Percentiles rank a stretch among this genome's conserved stretches.
These are phyloP conservation scores for Actinostola sp. DNA, from an alignment of 92 coral and sea anemone genomes.

Conservation along the genomic window DNA sequence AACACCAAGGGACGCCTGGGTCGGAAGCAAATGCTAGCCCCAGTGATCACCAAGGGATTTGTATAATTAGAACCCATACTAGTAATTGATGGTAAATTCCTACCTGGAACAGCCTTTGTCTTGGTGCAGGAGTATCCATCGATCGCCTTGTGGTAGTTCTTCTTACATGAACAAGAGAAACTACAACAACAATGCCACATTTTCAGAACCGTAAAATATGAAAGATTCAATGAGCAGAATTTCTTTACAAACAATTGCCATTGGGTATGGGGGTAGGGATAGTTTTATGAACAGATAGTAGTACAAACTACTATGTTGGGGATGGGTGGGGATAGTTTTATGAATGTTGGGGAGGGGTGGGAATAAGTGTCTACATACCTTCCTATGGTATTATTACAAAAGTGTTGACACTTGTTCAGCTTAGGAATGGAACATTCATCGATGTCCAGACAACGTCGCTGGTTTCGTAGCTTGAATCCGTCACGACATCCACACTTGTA, in stretches of 20 bases:
- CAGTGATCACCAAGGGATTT: no score
- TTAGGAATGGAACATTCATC: slow-evolving; percentile 75
- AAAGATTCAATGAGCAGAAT: no score
- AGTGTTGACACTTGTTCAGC: slow-evolving; percentile 78
- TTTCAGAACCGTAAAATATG: not conserved
- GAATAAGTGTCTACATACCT: slow-evolving; percentile 45
- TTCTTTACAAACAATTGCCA: no score
- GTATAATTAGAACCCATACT: not conserved
- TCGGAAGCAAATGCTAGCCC: no score
- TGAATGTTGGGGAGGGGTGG: not conserved
- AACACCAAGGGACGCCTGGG: slow-evolving; percentile 23
- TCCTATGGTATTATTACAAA: slow-evolving; percentile 77
- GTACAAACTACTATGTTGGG: not conserved
- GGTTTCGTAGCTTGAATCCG: slow-evolving; percentile 70
- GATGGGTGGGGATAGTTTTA: no score
- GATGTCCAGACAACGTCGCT: slow-evolving; percentile 69
- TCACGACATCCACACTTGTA: slow-evolving; percentile 66
- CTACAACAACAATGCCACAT: slow-evolving; percentile 53
- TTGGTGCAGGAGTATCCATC: slow-evolving; percentile 88
- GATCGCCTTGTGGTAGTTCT: slow-evolving; percentile 70
- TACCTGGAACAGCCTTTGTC: slow-evolving; percentile 75
- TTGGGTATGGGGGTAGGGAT: no score
- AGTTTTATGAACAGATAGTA: not conserved
- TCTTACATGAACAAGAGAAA: slow-evolving; percentile 76
- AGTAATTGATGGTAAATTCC: no score